Conservation (phyloP, 2,797 vertebrate species). For the Dermochelys coriacea region DNA sequence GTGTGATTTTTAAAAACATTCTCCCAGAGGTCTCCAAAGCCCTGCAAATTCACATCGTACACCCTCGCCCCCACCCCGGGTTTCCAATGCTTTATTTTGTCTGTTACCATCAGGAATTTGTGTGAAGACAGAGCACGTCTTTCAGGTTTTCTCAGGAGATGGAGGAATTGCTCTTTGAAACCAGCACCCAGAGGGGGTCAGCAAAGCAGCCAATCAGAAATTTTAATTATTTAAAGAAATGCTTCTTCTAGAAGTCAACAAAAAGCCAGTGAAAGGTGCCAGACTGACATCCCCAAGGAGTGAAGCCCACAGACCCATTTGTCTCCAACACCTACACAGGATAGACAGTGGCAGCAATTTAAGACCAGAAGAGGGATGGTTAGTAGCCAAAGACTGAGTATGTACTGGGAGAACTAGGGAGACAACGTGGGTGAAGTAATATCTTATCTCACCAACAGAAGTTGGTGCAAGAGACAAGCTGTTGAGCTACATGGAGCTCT, state of each 20-base stretch:
- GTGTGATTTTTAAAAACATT: not conserved
- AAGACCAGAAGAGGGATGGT: not conserved
- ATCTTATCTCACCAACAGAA: not conserved
- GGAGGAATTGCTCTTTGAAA: not conserved
- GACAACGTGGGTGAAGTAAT: not conserved
- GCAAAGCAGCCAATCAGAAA: not conserved
- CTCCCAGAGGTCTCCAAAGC: not conserved
- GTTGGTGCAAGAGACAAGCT: not conserved
- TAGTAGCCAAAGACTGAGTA: not conserved
- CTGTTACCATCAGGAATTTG: not conserved
- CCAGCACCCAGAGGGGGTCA: not conserved
- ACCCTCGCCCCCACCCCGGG: fast-evolving
- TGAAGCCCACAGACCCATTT: not conserved
- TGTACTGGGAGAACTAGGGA: not conserved
- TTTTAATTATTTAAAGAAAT: not conserved
- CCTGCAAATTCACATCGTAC: not conserved
- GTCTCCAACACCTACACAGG: not conserved
- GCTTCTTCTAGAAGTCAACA: not conserved
- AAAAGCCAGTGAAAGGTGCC: not conserved
- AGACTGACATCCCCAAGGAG: not conserved
- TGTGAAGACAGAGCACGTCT: not conserved
- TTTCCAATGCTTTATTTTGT: not conserved
- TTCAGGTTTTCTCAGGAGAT: not conserved
- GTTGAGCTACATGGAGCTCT: not conserved
- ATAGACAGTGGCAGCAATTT: not conserved